phyloP scores from a whole-genome alignment of 2,797 vertebrate genomes.

The Mallotus villosus region DNA sequence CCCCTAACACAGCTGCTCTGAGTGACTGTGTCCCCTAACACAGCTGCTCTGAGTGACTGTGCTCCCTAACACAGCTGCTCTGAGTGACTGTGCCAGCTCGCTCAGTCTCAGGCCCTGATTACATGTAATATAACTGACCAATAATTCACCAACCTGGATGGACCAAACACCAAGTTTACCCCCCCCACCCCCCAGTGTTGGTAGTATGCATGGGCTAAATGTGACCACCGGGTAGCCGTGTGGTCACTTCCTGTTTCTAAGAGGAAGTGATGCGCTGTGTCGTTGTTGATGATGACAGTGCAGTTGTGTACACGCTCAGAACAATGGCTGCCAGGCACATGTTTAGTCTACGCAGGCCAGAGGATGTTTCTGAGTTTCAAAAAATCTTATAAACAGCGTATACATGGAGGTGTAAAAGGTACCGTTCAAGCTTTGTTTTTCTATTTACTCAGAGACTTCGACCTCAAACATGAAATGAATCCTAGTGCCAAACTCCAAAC shows the following conservation, averaged over 20 bases:
- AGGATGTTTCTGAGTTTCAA: background rate
- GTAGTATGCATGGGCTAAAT: slow-evolving; percentile 14
- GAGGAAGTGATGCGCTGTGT: slow-evolving; percentile 9
- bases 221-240: slow-evolving; percentile 10
- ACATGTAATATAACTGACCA: slow-evolving; percentile 28
- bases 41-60: background rate
- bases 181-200: background rate
- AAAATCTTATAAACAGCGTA: slow-evolving; percentile 7
- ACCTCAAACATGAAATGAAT: slow-evolving; percentile 37
- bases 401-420: slow-evolving; percentile 13
- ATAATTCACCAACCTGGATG: slow-evolving; percentile 36
- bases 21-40: background rate
- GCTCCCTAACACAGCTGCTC: no score
- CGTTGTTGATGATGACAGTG: slow-evolving; percentile 33
- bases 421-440: slow-evolving; percentile 23
- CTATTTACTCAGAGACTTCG: slow-evolving; percentile 36
- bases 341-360: no score
- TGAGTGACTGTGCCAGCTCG: slow-evolving; percentile 9
- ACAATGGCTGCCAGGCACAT: slow-evolving; percentile 24
- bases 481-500: slow-evolving; percentile 68
- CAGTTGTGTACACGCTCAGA: slow-evolving; percentile 34
- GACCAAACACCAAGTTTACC: slow-evolving; percentile 66
- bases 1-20: no score
- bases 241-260: slow-evolving; percentile 30
- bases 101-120: slow-evolving; percentile 51